Conservation (phyloP, 2,888 invertebrate genomes). For the Melieria picta region DNA sequence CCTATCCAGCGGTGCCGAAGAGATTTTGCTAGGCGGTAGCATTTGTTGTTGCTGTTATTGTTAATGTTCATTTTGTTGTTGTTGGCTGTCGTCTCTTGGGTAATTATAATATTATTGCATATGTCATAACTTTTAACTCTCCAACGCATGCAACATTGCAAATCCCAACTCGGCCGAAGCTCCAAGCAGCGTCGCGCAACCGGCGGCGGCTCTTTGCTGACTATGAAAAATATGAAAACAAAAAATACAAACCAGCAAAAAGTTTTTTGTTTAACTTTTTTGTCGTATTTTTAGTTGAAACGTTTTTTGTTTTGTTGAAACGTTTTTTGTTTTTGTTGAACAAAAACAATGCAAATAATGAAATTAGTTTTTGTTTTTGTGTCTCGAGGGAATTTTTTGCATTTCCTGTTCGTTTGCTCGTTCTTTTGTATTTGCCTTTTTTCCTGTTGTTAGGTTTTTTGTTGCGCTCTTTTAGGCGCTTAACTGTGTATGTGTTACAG, state of each 20-base stretch:
- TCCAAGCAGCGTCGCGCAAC: constrained; percentile 1
- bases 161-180: not conserved
- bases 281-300: constrained; percentile 1
- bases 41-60: too few relatives aligned
- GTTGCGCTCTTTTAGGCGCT: not conserved
- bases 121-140: constrained; percentile 40
- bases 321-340: constrained; percentile 17
- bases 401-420: not conserved
- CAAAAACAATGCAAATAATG: constrained; percentile 37
- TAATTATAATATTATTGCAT: constrained; percentile 42
- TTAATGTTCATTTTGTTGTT: not conserved
- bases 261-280: constrained; percentile 19
- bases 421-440: not conserved
- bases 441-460: not conserved
- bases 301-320: constrained; percentile 16
- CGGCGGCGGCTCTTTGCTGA: not conserved
- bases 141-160: constrained; percentile 8
- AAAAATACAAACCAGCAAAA: not conserved
- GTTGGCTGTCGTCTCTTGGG: constrained; percentile 32
- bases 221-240: not conserved
- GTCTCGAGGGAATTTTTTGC: constrained; percentile 21
- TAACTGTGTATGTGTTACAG: too few relatives aligned
- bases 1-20: not conserved
- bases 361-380: constrained; percentile 40
- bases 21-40: too few relatives aligned